Evolutionary conservation across 2,797 vertebrate genomes (phyloP), one percentile per base, ranked within the genome.

Genomic region (Mus caroli): DNA sequence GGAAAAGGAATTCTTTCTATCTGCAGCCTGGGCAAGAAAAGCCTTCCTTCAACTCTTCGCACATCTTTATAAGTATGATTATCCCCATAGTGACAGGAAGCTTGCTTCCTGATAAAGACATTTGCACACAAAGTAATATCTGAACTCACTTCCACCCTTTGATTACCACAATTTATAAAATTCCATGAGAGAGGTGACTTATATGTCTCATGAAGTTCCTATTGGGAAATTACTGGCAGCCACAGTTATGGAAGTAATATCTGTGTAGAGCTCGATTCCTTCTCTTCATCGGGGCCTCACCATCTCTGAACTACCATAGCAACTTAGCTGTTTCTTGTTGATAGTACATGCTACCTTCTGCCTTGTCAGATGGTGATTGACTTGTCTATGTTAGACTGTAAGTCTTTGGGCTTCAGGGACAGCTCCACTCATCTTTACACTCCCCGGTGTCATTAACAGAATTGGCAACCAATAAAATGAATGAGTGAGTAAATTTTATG

Each of bases 151-250:
- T 97, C 88, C 92, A 96, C 92, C 82, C 71, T 96, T 92, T 84
- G 84, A 56, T 78, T 84, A 78, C 67, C 90, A 77, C 50, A 78
- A 93, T 82, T 96, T 89, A 94, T 84, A 96, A 96, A 96, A 91
- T 94, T 96, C 94, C 93, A 60, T 94, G 87, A 93, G 97, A 96
- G 96, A 97, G 94, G 94, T 95, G 85, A 85, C 90, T 96, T 94
- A 92, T 78, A 87, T 46, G 96, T 92, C 88, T 96, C 78, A 52
- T 52, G 93, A 96, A 95, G 90, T 94, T 94, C 86, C 94, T 78
- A 64, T 1, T 64, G 93, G 96, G 95, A 93, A 95, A 75, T 96
- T n/a, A 69, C n/a, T 40, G 28, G 6, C n/a, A 92, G 50, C 17
- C 71, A 80, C 19, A 78, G 60, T 80, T 71, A 75, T 8, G 46